Conservation (phyloP, 2,113 vertebrate species). For the Platanista minor region DNA sequence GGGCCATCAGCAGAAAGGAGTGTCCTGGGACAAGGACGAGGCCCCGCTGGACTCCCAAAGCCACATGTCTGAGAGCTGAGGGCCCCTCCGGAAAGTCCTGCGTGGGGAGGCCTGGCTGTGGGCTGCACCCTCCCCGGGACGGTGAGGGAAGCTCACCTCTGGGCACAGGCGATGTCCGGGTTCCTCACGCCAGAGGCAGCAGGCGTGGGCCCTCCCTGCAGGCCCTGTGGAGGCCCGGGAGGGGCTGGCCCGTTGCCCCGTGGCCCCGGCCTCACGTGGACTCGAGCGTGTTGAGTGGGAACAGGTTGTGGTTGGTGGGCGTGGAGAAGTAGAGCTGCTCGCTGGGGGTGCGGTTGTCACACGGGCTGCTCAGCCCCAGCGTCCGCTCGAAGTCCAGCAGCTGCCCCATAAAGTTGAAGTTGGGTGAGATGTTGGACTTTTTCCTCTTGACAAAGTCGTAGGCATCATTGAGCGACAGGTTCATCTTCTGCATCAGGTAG, state of each 20-base stretch:
- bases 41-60: background rate
- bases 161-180: background rate
- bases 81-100: conserved; percentile 62
- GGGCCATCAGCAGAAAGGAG: conserved; percentile 28
- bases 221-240: background rate
- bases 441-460: conserved; percentile 99
- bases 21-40: background rate
- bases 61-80: background rate
- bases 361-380: conserved; percentile 96
- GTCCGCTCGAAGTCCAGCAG: conserved; percentile 99
- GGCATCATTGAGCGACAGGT: conserved; percentile 97
- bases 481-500: conserved; percentile 99
- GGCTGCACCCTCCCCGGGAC: background rate
- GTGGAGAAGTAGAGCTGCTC: conserved; percentile 98
- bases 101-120: background rate
- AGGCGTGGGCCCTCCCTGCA: background rate
- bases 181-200: background rate
- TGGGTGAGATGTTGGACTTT: conserved; percentile 99
- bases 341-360: conserved; percentile 90
- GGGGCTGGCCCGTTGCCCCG: conserved; percentile 19
- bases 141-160: background rate
- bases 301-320: conserved; percentile 96
- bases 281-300: conserved; percentile 96
- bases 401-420: conserved; percentile 99
- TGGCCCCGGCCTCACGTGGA: conserved; percentile 90